Evolutionary conservation across 1,140 invertebrate genomes (phyloP), one percentile per base, ranked within the genome.

Genomic region (Drosophila nasuta): DNA sequence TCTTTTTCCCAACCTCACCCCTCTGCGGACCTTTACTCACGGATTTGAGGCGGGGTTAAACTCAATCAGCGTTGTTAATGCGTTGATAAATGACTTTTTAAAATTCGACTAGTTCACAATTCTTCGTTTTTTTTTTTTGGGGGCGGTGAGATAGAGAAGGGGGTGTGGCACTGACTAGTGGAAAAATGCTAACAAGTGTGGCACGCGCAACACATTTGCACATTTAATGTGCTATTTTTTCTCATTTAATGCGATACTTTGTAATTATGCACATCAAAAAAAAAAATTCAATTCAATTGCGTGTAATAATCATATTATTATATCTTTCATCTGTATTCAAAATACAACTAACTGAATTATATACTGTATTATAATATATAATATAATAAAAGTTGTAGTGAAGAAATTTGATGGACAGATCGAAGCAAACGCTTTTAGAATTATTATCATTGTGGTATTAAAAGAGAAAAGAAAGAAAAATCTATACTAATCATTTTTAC

Each of bases 21-120:
- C 33, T 6, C 11, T 15, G 13, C 25, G 41, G 57, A 51, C 8
- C 13, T 5, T 20, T 28, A 17, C 13, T 11, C 20, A 25, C 20
- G 20, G 20, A 25, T 25, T 25, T 25, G 11, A 30, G 38, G 46
- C 51, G 35, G 56, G 38, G 38, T 49, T 76, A 65, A 73, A 79
- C 60, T 74, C 78, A 91, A 91, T 91, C 81, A 79, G 77, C 75
- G 79, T 91, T 62, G 72, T 73, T 91, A 91, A 91, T 91, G 88
- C 75, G 66, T 58, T 91, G 88, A 91, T 91, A 82, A 91, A 91
- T 91, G 88, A 72, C 88, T 91, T 81, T 91, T 73, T 78, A 71
- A 83, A 82, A 67, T 75, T 66, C 66, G 72, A 74, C 82, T 56
- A 69, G 78, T 74, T 78, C 65, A 46, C 54, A 64, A 51, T 33